These are phyloP conservation scores for Ichneumoninae sp. DNA, from an alignment of 2,888 invertebrate species.

Conservation along the genomic window DNA sequence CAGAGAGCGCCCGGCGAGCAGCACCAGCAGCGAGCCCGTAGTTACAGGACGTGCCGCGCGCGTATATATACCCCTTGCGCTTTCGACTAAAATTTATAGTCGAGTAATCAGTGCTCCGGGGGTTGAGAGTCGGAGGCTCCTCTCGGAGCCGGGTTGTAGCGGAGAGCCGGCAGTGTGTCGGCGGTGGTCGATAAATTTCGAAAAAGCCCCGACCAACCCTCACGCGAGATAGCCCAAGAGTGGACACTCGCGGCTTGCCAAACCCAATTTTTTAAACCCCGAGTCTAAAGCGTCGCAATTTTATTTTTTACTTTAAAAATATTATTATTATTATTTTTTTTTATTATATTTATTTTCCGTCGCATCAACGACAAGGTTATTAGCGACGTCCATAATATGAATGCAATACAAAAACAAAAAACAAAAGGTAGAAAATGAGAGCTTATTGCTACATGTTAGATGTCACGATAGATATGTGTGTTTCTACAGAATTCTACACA, in stretches of 20 bases:
- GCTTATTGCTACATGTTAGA: too few relatives aligned
- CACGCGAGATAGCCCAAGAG: slow-evolving; percentile 54
- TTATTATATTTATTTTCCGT: too few relatives aligned
- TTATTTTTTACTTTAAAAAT: neutral
- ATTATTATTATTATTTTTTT: too few relatives aligned
- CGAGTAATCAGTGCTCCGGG: slow-evolving; percentile 62
- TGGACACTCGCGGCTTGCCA: slow-evolving; percentile 50
- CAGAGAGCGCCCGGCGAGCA: slow-evolving; percentile 15
- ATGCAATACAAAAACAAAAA: too few relatives aligned
- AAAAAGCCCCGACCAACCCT: slow-evolving; percentile 55
- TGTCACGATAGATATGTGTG: too few relatives aligned
- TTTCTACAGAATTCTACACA: too few relatives aligned
- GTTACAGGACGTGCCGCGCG: neutral
- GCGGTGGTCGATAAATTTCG: slow-evolving; percentile 64
- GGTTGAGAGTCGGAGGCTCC: slow-evolving; percentile 12
- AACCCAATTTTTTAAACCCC: slow-evolving; percentile 29
- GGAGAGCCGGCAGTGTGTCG: neutral
- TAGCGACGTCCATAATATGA: too few relatives aligned
- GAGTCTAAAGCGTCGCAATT: slow-evolving; percentile 2
- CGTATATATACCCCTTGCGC: slow-evolving; percentile 20
- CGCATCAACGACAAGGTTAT: too few relatives aligned
- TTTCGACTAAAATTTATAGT: slow-evolving; percentile 62
- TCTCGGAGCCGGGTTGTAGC: neutral
- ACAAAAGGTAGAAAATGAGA: too few relatives aligned
- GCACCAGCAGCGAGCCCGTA: slow-evolving; percentile 2